Conservation (phyloP, 2,797 vertebrate genomes). For the Macropus fuliginosus region DNA sequence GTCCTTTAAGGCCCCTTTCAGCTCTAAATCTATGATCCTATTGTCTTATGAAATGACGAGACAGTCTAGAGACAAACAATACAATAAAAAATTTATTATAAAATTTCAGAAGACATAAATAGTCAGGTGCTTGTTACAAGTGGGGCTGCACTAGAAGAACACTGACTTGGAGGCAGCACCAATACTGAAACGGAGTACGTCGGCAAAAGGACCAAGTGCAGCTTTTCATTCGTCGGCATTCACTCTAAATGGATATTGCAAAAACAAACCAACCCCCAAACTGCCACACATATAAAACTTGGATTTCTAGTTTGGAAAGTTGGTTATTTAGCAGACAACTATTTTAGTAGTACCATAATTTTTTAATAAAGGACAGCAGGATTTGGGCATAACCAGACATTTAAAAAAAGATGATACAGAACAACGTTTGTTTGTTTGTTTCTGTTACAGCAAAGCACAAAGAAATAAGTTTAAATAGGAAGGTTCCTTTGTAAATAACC, state of each 20-base stretch:
- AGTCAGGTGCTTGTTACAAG: conserved; percentile 57
- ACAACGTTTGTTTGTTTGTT: not conserved
- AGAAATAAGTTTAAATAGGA: conserved; percentile 54
- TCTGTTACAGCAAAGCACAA: conserved; percentile 38
- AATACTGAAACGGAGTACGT: not conserved
- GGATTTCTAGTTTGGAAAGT: not conserved
- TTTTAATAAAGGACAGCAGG: not conserved
- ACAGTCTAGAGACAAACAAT: not conserved
- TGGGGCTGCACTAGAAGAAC: not conserved
- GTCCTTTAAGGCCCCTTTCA: not conserved
- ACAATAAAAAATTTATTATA: conserved; percentile 80
- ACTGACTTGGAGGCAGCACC: conserved; percentile 47
- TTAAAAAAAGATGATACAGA: conserved; percentile 31
- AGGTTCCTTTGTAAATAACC: conserved; percentile 37
- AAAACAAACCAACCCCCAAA: not conserved
- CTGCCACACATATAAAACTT: not conserved
- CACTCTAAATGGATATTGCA: not conserved
- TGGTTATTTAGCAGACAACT: not conserved
- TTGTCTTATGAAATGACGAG: not conserved
- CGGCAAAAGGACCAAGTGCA: not conserved
- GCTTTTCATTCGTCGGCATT: not conserved
- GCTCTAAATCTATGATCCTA: not conserved
- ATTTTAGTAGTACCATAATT: conserved; percentile 16
- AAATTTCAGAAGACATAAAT: conserved; percentile 83
- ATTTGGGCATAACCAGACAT: conserved; percentile 17